Base-by-base conservation (phyloP, 1,140 invertebrate genomes). In the Delia radicum region DNA sequence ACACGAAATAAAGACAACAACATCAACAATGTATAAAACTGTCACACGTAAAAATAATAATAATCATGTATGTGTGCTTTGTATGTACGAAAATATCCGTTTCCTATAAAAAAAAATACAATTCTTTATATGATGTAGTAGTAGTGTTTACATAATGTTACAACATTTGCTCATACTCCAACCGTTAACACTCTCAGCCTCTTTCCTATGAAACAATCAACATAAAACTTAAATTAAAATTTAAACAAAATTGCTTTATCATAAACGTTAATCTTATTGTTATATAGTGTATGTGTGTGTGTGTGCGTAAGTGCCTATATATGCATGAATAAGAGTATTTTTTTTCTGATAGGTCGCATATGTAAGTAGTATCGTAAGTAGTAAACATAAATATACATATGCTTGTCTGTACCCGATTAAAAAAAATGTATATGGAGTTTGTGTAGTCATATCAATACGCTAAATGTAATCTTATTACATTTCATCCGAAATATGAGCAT, bases 151-250 rank as follows among this genome's bases (percentile, higher is more conserved):
- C 37, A 42, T 15, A 42, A 42, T 42, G 3, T 42, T 10, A 42
- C 37, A 42, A 42, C 37, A 42, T 42, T 42, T 42, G 12, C 37
- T 42, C 12, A 42, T 42, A 42, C 10, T 10, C 37, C 12, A 3
- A n/a, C n/a, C n/a, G n/a, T n/a, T n/a, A n/a, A n/a, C n/a, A n/a
- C n/a, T n/a, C n/a, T n/a, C n/a, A n/a, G 21, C 18, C 48, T 55
- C 48, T n/a, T n/a, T n/a, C n/a, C n/a, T n/a, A 55, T 55, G 48
- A 55, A 21, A 55, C 48, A 55, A 55, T 55, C 48, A 55, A 55
- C 48, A 55, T 55, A 55, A 55, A 55, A 55, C 48, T 55, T 55
- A 55, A 55, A 55, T 55, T 55, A 55, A 55, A 55, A 55, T 55
- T 55, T 55, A 55, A 55, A 55, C 48, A 55, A 55, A 55, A 55